Conservation (phyloP, 2,888 invertebrate species). For the Latheticus oryzae region DNA sequence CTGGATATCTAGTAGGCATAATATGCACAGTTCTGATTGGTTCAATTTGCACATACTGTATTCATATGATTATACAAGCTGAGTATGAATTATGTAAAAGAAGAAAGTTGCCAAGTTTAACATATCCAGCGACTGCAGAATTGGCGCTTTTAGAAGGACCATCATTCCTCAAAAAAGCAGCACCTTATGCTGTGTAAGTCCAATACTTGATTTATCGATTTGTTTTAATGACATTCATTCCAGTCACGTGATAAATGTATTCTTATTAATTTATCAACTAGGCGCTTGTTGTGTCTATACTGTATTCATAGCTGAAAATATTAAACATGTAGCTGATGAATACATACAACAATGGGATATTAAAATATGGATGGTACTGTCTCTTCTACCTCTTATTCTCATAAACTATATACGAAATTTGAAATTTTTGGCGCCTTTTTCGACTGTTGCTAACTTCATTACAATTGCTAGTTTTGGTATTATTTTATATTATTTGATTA, state of each 20-base stretch:
- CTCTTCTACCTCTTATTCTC: constrained; percentile 77
- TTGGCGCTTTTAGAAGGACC: constrained; percentile 84
- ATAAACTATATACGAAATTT: constrained; percentile 81
- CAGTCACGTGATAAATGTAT: constrained; percentile 79
- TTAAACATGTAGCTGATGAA: constrained; percentile 74
- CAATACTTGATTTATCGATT: not conserved
- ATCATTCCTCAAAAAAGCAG: constrained; percentile 70
- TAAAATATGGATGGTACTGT: constrained; percentile 77
- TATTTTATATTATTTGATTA: constrained; percentile 78
- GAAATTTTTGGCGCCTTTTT: constrained; percentile 85
- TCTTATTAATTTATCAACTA: constrained; percentile 88
- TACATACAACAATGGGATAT: constrained; percentile 69
- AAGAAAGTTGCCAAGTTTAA: constrained; percentile 70
- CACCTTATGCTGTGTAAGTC: constrained; percentile 76
- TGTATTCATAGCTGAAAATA: constrained; percentile 90
- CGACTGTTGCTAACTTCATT: constrained; percentile 83
- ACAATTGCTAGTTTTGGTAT: constrained; percentile 82
- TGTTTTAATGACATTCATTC: too few species aligned
- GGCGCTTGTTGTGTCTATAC: constrained; percentile 98
- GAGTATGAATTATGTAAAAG: constrained; percentile 74
- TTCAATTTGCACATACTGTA: constrained; percentile 91
- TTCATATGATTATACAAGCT: constrained; percentile 84
- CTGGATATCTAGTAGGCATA: constrained; percentile 84
- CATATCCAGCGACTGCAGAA: constrained; percentile 85
- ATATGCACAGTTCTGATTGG: constrained; percentile 88